phyloP scores from a whole-genome alignment of 2,888 invertebrate genomes.

The Crocallis elinguaria region DNA sequence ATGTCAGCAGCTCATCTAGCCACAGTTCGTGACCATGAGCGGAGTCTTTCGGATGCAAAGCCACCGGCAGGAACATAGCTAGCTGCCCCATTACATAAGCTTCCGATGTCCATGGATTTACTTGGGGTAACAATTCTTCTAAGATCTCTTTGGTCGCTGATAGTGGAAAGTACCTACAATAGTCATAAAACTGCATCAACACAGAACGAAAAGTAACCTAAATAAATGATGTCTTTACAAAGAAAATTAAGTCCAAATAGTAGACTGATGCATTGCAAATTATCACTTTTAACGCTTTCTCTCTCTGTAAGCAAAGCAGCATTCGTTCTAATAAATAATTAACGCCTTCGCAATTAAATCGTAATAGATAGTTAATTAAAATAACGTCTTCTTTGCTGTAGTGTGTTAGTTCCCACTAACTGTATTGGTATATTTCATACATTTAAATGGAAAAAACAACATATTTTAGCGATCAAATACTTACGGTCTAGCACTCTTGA shows the following conservation, averaged over 20 bases:
- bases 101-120: constrained; percentile 89
- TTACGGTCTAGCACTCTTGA: constrained; percentile 80
- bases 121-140: constrained; percentile 90
- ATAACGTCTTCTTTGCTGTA: too few species aligned
- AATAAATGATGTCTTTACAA: not conserved
- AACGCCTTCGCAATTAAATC: too few species aligned
- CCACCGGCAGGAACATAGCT: constrained; percentile 91
- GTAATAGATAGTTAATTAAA: too few species aligned
- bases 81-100: constrained; percentile 86
- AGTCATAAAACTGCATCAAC: not conserved
- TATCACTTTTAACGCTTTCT: too few species aligned
- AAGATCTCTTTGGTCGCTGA: constrained; percentile 93
- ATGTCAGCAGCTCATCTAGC: constrained; percentile 90
- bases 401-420: too few species aligned
- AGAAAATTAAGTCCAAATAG: too few species aligned
- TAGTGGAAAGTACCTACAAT: constrained; percentile 88
- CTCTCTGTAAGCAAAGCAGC: too few species aligned
- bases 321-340: too few species aligned
- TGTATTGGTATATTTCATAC: too few species aligned
- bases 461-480: constrained; percentile 44
- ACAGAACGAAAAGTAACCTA: not conserved
- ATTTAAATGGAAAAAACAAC: not conserved
- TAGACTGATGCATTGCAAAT: too few species aligned
- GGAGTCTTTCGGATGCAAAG: constrained; percentile 86
- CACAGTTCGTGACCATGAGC: constrained; percentile 89